Conservation (phyloP, 2,113 vertebrate species). For the Thamnaconus septentrionalis region DNA sequence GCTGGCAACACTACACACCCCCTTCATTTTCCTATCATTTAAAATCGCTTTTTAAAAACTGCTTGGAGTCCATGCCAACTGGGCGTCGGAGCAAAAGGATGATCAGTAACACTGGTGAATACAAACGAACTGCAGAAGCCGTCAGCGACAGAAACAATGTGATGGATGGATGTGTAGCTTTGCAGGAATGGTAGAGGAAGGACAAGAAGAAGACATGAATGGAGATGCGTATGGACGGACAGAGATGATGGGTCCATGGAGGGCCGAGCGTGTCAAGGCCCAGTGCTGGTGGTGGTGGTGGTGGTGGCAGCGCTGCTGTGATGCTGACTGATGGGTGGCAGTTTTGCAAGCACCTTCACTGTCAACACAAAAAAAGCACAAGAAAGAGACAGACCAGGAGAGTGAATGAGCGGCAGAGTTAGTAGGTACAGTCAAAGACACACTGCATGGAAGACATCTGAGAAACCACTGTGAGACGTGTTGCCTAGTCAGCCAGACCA, state of each 20-base stretch:
- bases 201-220: slow-evolving; percentile 11
- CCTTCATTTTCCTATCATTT: too few species aligned
- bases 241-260: slow-evolving; percentile 55
- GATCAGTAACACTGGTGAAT: too few species aligned
- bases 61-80: too few species aligned
- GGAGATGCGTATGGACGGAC: slow-evolving; percentile 48
- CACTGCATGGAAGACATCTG: background rate
- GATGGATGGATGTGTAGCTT: background rate
- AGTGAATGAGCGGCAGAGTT: slow-evolving; percentile 58
- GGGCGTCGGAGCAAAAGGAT: too few species aligned
- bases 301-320: slow-evolving; percentile 52
- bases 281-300: slow-evolving; percentile 42
- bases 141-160: too few species aligned
- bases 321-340: slow-evolving; percentile 63
- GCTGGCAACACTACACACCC: too few species aligned
- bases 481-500: too few species aligned
- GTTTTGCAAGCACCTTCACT: slow-evolving; percentile 75
- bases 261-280: slow-evolving; percentile 53
- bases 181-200: background rate
- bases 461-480: too few species aligned
- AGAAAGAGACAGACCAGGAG: slow-evolving; percentile 55
- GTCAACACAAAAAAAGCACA: slow-evolving; percentile 69
- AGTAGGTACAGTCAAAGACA: slow-evolving; percentile 42
- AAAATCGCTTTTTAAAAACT: too few species aligned
- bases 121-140: too few species aligned